These are phyloP conservation scores for Coracias cyanogaster DNA, from an alignment of 2,797 vertebrate species.

Conservation along the genomic window DNA sequence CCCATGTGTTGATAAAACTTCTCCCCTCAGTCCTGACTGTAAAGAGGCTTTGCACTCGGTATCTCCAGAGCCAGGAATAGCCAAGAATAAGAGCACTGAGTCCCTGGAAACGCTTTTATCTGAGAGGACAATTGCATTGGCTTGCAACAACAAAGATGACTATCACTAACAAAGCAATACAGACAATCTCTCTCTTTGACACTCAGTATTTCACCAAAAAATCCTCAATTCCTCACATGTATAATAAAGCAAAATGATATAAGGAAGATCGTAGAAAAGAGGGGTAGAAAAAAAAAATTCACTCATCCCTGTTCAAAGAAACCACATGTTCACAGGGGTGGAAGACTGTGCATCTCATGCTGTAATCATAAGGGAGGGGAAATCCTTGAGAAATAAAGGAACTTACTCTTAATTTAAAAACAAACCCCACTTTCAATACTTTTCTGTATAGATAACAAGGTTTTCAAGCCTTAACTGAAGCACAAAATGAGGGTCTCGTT, in stretches of 20 bases:
- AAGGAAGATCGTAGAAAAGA: neutral
- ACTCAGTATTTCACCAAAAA: slow-evolving; percentile 1
- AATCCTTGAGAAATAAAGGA: neutral
- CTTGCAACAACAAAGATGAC: neutral
- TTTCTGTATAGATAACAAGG: neutral
- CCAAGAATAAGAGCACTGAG: neutral
- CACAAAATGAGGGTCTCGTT: neutral
- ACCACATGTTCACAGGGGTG: neutral
- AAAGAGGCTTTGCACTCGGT: neutral
- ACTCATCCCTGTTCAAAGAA: neutral
- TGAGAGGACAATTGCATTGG: neutral
- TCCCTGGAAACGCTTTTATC: neutral
- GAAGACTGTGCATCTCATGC: neutral
- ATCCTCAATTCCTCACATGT: neutral
- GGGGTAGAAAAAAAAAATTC: neutral
- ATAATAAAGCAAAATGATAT: neutral
- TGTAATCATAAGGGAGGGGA: neutral
- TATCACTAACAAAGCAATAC: neutral
- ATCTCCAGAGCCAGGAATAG: neutral
- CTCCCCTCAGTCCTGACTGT: neutral
- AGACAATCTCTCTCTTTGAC: neutral
- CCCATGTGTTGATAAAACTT: neutral
- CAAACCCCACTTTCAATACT: neutral
- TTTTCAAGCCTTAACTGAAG: neutral
- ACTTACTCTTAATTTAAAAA: neutral